Base-by-base conservation (phyloP, 2,113 vertebrate genomes). In the Periophthalmus modestus region DNA sequence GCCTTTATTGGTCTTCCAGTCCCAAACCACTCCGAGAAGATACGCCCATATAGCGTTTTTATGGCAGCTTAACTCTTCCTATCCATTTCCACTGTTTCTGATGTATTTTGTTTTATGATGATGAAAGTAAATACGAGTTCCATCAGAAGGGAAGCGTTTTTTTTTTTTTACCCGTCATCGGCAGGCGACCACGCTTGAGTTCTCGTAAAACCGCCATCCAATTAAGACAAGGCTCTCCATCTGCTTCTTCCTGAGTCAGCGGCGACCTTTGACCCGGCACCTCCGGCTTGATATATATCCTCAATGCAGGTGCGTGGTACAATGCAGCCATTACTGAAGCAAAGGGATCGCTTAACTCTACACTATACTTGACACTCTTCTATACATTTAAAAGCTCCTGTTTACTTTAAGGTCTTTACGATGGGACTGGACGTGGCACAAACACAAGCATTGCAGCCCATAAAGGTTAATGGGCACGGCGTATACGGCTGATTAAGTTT, bases 61-160 rank as follows among this genome's bases (percentile, higher is more conserved):
- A 79, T 77, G 77, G 77, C 68, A 66, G 79, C 82, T 84, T 80
- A 78, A 84, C 65, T 68, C 82, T 87, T 89, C 39, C 86, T 68
- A 88, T 84, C 66, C 87, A 79, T 75, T 89, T 87, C 66, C 78
- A 62, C 80, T 69, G 75, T 73, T 80, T 74, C 52, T 67, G 71
- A 55, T 81, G 80, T 86, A 59, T 81, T 81, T 73, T 77, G 52
- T 77, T 68, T 82, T 69, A 67, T 69, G 10, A 59, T 58, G 62
- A 79, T 75, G 16, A 66, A 81, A 71, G 77, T 85, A 85, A 91
- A 91, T 88, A 91, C 88, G 79, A 80, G 62, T 59, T 77, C 13
- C 4, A 77, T 61, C 48, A 18, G 54, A 23, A 65, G 50, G 59
- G 28, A 63, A 69, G 39, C 24, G 23, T n/a, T n/a, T n/a, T n/a